These are phyloP conservation scores for Oligia strigilis DNA, from an alignment of 2,888 invertebrate genomes.

Conservation along the genomic window DNA sequence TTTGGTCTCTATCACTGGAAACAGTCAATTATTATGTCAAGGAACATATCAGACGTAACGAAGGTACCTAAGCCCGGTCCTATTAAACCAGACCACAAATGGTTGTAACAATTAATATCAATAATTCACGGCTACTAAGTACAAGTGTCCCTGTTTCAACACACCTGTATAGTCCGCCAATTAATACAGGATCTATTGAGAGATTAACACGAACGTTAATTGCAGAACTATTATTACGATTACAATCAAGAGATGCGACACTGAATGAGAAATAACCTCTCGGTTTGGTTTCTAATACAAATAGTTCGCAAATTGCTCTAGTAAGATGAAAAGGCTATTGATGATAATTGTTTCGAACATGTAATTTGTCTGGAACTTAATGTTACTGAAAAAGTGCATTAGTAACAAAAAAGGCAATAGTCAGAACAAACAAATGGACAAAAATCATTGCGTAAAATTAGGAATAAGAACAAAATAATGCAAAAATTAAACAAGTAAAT, in stretches of 20 bases:
- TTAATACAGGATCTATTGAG: slow-evolving; percentile 61
- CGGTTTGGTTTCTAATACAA: slow-evolving; percentile 21
- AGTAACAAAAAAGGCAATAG: slow-evolving; percentile 15
- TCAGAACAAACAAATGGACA: not conserved
- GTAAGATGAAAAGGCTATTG: slow-evolving; percentile 8
- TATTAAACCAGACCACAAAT: slow-evolving; percentile 43
- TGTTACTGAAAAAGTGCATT: slow-evolving; percentile 24
- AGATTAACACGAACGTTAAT: slow-evolving; percentile 62
- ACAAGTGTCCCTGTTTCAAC: slow-evolving; percentile 49
- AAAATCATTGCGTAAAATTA: not conserved
- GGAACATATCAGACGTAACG: not conserved
- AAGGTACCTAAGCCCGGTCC: slow-evolving; percentile 10
- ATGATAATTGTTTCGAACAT: not conserved
- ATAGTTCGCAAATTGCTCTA: slow-evolving; percentile 22
- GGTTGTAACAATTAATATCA: slow-evolving; percentile 58
- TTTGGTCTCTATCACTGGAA: slow-evolving; percentile 8
- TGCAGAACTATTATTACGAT: slow-evolving; percentile 62
- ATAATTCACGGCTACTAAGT: slow-evolving; percentile 50
- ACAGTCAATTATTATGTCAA: slow-evolving; percentile 7
- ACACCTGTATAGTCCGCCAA: slow-evolving; percentile 59
- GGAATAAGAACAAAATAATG: not conserved
- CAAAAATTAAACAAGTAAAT: not conserved
- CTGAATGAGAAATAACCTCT: slow-evolving; percentile 38
- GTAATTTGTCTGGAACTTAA: slow-evolving; percentile 23
- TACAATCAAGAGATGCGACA: slow-evolving; percentile 61